Conservation (phyloP, 2,888 invertebrate genomes). For the Microplitis deprimator region DNA sequence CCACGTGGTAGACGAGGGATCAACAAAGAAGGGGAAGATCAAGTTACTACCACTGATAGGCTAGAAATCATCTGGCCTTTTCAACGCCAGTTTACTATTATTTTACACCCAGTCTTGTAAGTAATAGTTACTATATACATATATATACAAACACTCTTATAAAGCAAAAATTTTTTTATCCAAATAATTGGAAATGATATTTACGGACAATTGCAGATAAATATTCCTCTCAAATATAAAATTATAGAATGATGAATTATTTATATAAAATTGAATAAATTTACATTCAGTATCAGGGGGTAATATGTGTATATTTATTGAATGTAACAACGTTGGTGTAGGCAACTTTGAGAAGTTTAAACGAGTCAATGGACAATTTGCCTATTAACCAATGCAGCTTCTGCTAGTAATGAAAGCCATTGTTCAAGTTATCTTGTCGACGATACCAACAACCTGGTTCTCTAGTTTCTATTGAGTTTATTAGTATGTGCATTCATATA, state of each 20-base stretch:
- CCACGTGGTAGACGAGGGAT: slow-evolving; percentile 27
- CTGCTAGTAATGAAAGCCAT: slow-evolving; percentile 67
- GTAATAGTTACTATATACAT: background rate
- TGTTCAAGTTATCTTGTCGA: slow-evolving; percentile 66
- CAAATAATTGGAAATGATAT: too few relatives aligned
- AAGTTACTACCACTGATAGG: background rate
- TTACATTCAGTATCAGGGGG: background rate
- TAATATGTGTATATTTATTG: background rate
- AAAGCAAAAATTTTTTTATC: too few relatives aligned
- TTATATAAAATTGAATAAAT: background rate
- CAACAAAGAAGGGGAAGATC: slow-evolving; percentile 25
- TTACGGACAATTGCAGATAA: too few relatives aligned
- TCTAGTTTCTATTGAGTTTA: slow-evolving; percentile 43
- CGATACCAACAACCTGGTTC: slow-evolving; percentile 37
- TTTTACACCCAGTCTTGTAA: slow-evolving; percentile 4
- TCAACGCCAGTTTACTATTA: background rate
- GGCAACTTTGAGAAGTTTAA: slow-evolving; percentile 61
- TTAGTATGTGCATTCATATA: slow-evolving; percentile 33
- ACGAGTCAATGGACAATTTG: slow-evolving; percentile 67
- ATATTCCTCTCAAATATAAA: too few relatives aligned
- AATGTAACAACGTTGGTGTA: background rate
- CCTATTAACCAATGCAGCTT: slow-evolving; percentile 66
- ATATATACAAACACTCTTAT: background rate
- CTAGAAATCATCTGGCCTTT: background rate
- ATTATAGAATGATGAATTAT: too few relatives aligned